Conservation (phyloP, 1,140 invertebrate genomes). For the Archegozetes longisetosus region DNA sequence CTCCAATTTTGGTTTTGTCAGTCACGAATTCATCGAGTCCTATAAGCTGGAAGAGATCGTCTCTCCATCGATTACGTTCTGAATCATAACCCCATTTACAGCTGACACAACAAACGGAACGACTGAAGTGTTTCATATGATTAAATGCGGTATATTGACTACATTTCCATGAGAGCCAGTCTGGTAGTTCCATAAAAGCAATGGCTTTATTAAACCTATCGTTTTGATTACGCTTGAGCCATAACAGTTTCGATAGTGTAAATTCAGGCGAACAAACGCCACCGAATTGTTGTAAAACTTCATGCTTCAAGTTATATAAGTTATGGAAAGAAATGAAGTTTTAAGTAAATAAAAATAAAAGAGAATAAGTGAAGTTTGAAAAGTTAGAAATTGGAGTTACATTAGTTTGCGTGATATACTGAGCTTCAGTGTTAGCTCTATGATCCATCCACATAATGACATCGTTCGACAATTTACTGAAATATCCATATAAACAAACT, state of each 20-base stretch:
- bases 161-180: slow-evolving; percentile 75
- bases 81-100: slow-evolving; percentile 79
- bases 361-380: too few species aligned
- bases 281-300: slow-evolving; percentile 65
- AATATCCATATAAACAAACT: too few species aligned
- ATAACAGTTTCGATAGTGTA: slow-evolving; percentile 86
- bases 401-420: slow-evolving; percentile 55
- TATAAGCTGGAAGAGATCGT: slow-evolving; percentile 51
- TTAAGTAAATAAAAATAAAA: too few species aligned
- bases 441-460: slow-evolving; percentile 97
- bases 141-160: not conserved
- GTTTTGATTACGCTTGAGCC: slow-evolving; percentile 63
- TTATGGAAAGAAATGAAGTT: too few species aligned
- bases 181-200: slow-evolving; percentile 77
- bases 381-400: too few species aligned
- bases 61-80: slow-evolving; percentile 46
- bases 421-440: slow-evolving; percentile 60
- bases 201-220: slow-evolving; percentile 34
- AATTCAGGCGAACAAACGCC: slow-evolving; percentile 85
- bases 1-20: slow-evolving; percentile 3
- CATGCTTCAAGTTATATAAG: too few species aligned
- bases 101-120: slow-evolving; percentile 75
- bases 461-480: slow-evolving; percentile 48
- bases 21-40: slow-evolving; percentile 50
- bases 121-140: slow-evolving; percentile 24